Evolutionary conservation across 2,888 invertebrate species (phyloP).

Genomic region (Leptopterna dolabrata): DNA sequence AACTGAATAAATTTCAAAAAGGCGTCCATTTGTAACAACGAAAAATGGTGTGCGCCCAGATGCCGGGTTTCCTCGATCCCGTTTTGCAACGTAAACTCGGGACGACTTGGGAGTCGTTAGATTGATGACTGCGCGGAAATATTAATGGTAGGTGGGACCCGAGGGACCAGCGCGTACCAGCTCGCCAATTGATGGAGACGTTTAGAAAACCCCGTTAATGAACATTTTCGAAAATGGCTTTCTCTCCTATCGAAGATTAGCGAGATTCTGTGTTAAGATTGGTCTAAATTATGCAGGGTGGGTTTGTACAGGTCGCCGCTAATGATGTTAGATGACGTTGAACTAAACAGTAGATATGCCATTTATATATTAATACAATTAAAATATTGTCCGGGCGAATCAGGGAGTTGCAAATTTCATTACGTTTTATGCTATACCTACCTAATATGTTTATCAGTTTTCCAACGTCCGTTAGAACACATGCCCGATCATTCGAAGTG

Average conservation of each 20-base stretch:
- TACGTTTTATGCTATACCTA: no score
- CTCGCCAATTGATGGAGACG: conserved; percentile 4
- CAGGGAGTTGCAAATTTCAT: no score
- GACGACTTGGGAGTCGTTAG: neutral
- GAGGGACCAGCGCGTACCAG: neutral
- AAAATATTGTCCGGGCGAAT: no score
- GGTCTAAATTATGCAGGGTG: neutral
- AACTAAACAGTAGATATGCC: no score
- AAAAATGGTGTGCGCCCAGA: neutral
- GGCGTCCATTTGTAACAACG: neutral
- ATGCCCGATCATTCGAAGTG: no score
- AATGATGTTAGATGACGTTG: no score
- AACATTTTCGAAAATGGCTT: conserved; percentile 13
- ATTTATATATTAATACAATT: no score
- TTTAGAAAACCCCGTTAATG: conserved; percentile 12
- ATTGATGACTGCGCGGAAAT: conserved; percentile 1
- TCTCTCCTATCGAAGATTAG: neutral
- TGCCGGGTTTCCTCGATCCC: neutral
- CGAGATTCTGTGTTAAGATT: neutral
- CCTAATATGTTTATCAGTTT: no score
- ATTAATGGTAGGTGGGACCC: conserved; percentile 1
- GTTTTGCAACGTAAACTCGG: neutral
- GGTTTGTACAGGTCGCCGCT: no score
- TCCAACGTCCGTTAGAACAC: no score
- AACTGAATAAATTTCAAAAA: neutral